phyloP scores from a whole-genome alignment of 2,797 vertebrate species.

The Menidia menidia region DNA sequence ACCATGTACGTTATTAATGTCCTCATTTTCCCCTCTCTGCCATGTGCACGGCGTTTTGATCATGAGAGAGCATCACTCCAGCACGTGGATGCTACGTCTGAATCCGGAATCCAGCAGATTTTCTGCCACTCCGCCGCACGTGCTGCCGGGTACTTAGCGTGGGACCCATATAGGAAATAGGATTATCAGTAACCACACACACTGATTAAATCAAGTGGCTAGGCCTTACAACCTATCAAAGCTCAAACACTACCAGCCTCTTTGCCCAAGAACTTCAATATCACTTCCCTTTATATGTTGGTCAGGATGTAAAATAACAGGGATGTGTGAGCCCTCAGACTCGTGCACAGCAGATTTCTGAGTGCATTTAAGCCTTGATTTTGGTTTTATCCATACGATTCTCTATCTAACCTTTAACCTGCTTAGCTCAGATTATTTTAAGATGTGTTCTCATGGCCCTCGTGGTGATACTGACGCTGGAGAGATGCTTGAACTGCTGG shows the following conservation, averaged over 20 bases:
- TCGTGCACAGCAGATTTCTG: not conserved
- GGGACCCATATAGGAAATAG: conserved; percentile 68
- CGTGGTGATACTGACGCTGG: conserved; percentile 2
- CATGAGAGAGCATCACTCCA: conserved; percentile 35
- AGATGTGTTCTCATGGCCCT: not conserved
- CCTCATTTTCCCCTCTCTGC: conserved; percentile 12
- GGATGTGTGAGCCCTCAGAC: conserved; percentile 4
- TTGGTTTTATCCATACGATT: conserved; percentile 23
- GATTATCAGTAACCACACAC: conserved; percentile 68
- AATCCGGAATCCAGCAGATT: conserved; percentile 49
- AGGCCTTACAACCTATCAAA: conserved; percentile 63
- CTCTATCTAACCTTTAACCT: conserved; percentile 41
- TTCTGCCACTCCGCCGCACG: conserved; percentile 51
- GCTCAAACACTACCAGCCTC: conserved; percentile 61
- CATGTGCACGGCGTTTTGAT: conserved; percentile 17
- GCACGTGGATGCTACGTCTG: conserved; percentile 52
- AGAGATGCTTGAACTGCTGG: not conserved
- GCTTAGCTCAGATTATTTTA: conserved; percentile 26
- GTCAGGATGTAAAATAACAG: conserved; percentile 19
- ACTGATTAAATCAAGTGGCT: conserved; percentile 75
- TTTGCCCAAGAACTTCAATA: conserved; percentile 37
- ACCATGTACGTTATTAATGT: conserved; percentile 26
- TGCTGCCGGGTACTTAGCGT: conserved; percentile 54
- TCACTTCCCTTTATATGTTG: conserved; percentile 13
- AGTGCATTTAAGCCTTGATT: not conserved